Evolutionary conservation across 1,140 invertebrate genomes (phyloP).

Genomic region (Brachionus manjavacas): DNA sequence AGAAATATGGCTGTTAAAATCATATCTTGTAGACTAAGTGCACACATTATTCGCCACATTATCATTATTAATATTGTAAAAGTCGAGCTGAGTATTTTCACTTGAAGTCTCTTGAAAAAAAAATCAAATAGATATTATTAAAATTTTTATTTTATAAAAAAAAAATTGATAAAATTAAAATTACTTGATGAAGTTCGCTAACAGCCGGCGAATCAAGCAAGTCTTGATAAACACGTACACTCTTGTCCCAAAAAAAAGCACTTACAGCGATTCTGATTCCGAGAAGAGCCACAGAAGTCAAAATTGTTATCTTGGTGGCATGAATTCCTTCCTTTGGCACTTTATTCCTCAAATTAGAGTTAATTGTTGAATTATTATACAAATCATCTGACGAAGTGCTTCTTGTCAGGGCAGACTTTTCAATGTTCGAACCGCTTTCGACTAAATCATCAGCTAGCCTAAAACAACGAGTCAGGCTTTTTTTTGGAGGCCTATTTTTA

Average conservation of each 20-base stretch:
- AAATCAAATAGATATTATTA: not conserved
- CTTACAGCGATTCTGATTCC: conserved; percentile 19
- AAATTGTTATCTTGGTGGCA: not conserved
- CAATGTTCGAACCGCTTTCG: not conserved
- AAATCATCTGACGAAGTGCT: not conserved
- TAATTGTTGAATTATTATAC: not conserved
- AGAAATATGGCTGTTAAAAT: conserved; percentile 25
- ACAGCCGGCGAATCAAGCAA: not conserved
- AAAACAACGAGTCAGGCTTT: not conserved
- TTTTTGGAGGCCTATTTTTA: not conserved
- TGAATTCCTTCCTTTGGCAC: not conserved
- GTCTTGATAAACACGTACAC: conserved; percentile 16
- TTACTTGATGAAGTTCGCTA: not conserved
- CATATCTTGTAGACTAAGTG: conserved; percentile 22
- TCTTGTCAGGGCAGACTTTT: not conserved
- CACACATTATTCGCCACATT: conserved; percentile 17
- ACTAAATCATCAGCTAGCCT: not conserved
- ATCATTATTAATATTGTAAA: conserved; percentile 8
- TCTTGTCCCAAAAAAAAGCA: conserved; percentile 38
- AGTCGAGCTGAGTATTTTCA: not conserved
- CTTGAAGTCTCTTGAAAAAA: not conserved
- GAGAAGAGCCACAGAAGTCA: not conserved
- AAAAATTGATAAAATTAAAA: not conserved
- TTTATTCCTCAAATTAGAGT: not conserved
- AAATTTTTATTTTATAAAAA: not conserved